Evolutionary conservation across 2,888 invertebrate species (phyloP), one percentile per base, ranked within the genome.

Genomic region (Cantharis rufa): DNA sequence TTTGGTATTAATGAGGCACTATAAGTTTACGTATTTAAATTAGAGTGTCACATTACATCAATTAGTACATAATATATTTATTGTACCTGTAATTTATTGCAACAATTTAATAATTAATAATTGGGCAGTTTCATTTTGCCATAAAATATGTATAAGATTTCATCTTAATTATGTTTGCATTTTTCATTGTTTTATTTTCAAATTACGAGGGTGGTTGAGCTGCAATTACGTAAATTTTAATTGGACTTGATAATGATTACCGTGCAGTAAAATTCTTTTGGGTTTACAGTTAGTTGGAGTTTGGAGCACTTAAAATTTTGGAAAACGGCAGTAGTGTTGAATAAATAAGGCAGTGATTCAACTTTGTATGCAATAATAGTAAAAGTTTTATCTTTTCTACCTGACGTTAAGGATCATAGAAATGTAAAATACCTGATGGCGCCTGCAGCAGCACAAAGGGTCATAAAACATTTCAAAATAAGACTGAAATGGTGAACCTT

Each of bases 391-490:
- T 75, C 79, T 74, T 75, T 15, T 73, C 80, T 75, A 72, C 76
- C 73, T 74, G 69, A 68, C 68, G 72, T 68, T 74, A 27, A 21
- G 24, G 69, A 71, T 62, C 75, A 70, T 70, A 73, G 70, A 80
- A 79, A 80, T 79, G 76, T 80, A 78, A 80, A 80, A 79, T 81
- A 80, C 77, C 81, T 81, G 21, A 21, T 66, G 81, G 81, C 81
- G 81, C 81, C 81, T 79, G 69, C n/a, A 66, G 69, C 70, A 72
- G 74, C 70, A 77, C 78, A 81, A 81, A 79, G 77, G 69, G 79
- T 79, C 81, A 77, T 80, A 80, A 80, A 80, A 71, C 79, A 79
- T 78, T 73, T 69, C 69, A 64, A 70, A 75, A 78, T 70, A 70
- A 71, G 70, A 70, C 66, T 61, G 74, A 71, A 71, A 76, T 74